phyloP scores from a whole-genome alignment of 2,797 vertebrate genomes.

The Lutjanus campechanus region DNA sequence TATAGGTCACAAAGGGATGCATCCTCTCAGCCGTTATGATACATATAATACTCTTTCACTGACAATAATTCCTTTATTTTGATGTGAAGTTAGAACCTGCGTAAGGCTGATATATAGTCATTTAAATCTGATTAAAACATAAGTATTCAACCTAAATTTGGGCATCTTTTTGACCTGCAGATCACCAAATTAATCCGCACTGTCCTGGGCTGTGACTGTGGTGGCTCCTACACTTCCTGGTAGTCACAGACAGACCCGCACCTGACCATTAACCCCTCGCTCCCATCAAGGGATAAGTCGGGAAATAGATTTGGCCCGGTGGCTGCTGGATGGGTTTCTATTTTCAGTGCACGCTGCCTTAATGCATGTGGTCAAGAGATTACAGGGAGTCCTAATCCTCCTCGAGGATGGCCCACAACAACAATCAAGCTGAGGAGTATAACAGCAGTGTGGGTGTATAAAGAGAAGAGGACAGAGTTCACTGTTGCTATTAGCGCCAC shows the following conservation, averaged over 20 bases:
- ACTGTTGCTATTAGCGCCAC: not conserved
- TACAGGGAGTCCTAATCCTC: conserved; percentile 39
- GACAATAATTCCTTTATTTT: not conserved
- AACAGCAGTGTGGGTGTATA: not conserved
- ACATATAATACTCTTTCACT: not conserved
- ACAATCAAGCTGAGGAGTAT: conserved; percentile 27
- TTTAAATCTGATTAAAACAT: not conserved
- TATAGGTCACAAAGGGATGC: not conserved
- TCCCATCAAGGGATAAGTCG: conserved; percentile 9
- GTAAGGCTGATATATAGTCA: not conserved
- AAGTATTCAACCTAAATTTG: not conserved
- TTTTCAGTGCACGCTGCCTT: conserved; percentile 34
- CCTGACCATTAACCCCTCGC: not conserved
- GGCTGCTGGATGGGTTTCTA: conserved; percentile 38
- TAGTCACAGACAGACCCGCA: not conserved
- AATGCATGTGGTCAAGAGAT: conserved; percentile 47
- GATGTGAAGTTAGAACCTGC: not conserved
- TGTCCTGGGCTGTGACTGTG: not conserved
- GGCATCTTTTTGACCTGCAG: not conserved
- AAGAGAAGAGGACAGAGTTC: not conserved
- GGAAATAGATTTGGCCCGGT: conserved; percentile 18
- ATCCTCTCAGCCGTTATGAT: not conserved
- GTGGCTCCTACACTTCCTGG: not conserved
- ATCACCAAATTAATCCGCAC: too few species aligned
- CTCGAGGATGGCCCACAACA: conserved; percentile 25